Conservation (phyloP, 2,888 invertebrate species). For the Melanophora roralis region DNA sequence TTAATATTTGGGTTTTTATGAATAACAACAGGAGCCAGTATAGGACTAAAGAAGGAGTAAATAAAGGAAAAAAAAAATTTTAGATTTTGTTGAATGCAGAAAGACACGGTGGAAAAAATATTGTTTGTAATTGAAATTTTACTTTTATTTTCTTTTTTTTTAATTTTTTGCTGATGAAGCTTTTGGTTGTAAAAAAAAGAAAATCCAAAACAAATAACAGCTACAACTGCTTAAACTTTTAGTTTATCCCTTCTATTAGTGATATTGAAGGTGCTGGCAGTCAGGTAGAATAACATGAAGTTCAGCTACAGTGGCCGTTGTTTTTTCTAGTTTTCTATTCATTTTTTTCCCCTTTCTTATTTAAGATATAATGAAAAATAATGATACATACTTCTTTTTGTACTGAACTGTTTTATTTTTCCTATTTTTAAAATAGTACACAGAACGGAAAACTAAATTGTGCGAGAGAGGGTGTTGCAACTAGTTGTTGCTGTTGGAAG, state of each 20-base stretch:
- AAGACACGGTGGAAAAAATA: not conserved
- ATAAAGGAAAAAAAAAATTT: not conserved
- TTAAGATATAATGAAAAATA: conserved; percentile 54
- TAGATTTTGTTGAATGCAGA: conserved; percentile 5
- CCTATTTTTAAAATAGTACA: not conserved
- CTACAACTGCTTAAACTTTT: not conserved
- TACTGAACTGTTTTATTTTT: not conserved
- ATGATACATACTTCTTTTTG: conserved; percentile 45
- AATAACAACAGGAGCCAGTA: conserved; percentile 40
- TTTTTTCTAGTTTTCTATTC: conserved; percentile 8
- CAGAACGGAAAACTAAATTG: conserved; percentile 11
- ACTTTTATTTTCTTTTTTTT: conserved; percentile 43
- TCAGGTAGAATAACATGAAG: conserved; percentile 19
- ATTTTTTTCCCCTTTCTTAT: conserved; percentile 12
- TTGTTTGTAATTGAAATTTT: conserved; percentile 58
- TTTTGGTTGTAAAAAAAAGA: not conserved
- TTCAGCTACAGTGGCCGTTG: not conserved
- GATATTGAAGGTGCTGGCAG: conserved; percentile 16
- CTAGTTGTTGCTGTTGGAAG: conserved; percentile 1
- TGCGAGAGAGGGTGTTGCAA: not conserved
- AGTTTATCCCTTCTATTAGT: not conserved
- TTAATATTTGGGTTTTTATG: conserved; percentile 40
- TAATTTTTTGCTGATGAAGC: conserved; percentile 53
- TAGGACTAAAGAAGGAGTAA: conserved; percentile 1
- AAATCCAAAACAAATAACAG: not conserved